Evolutionary conservation across 2,113 vertebrate species (phyloP), one percentile per base, ranked within the genome.

Genomic region (Oenanthe oenanthe): DNA sequence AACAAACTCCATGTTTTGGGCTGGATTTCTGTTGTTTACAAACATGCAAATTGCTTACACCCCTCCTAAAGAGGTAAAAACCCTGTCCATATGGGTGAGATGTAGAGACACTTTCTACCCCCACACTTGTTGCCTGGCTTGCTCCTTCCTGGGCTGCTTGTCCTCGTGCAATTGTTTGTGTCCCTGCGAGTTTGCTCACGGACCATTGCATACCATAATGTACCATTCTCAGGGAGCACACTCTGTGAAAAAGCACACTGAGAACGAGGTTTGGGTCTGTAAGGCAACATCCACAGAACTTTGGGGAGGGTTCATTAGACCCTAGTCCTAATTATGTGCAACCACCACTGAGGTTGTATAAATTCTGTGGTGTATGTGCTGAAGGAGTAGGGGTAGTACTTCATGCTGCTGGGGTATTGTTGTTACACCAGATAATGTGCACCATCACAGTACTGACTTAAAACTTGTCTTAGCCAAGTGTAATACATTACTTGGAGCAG

Each of bases 401-500:
- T 82, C 20, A 9, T 24, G 40, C 9, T 80, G 34, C 9, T 80
- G 34, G 28, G 31, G 7, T 80, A 28, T 83, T 89, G 32, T 57
- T 19, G 4, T 62, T 72, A n/a, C 67, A 93, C 22, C 43, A 71
- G 67, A 51, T 53, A 77, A 83, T 53, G 45, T 34, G 45, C 65
- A 50, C 66, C 36, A 24, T 72, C 90, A 61, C 48, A 78, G 40
- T 13, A 78, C 48, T 63, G 72, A 66, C 76, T 86, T 88, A 56
- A 91, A 88, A 78, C 43, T 68, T 78, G 57, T 42, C 73, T 89
- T 78, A 88, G 75, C 60, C 86, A n/a, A 80, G 45, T 63, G 38
- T 45, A 85, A 83, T 89, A 57, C 53, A 84, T 72, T 40, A 86
- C 36, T 96, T 74, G 72, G 75, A 95, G 74, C 82, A 95, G 88